Base-by-base conservation (phyloP, 2,888 invertebrate genomes). In the Aricia artaxerxes region DNA sequence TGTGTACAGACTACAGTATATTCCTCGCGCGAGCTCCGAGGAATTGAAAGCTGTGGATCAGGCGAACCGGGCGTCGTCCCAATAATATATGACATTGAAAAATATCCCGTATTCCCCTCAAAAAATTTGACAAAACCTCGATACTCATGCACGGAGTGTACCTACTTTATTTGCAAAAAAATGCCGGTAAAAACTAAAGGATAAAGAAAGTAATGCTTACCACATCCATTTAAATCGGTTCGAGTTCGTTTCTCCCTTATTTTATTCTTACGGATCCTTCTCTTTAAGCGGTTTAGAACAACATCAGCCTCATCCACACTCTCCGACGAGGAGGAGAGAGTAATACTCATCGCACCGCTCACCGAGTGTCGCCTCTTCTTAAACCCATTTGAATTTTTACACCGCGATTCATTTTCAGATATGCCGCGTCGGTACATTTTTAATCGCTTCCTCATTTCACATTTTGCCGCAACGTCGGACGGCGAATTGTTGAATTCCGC, bases 281-380 rank as follows among this genome's bases (percentile, higher is more conserved):
- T 91, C 88, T 92, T 92, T 83, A 95, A 87, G 75, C 95, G 90
- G 88, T 89, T 92, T 82, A 95, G 91, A 85, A 95, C 91, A 80
- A 92, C 86, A 87, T 95, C 95, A 79, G 94, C 95, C 85, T 95
- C 95, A 83, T 95, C 95, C 80, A 94, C 89, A 87, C 95, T 95
- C 85, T 95, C 95, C 49, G 95, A 95, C 72, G 95, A 95, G 81
- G 94, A 94, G 86, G 92, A 91, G 84, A 88, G 88, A 83, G 83
- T 85, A 81, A 88, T 84, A 82, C 85, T 85, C 84, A 88, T 85
- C 83, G 86, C 85, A 82, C 87, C 91, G 87, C 88, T 88, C 82
- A 91, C 87, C 77, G 94, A 93, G 86, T 91, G 90, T 84, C 94
- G 88, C 84, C 93, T 88, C 83, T 87, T 88, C 85, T 88, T 89